Evolutionary conservation across 2,113 vertebrate genomes (phyloP), one percentile per base, ranked within the genome.

Genomic region (Podarcis raffonei): DNA sequence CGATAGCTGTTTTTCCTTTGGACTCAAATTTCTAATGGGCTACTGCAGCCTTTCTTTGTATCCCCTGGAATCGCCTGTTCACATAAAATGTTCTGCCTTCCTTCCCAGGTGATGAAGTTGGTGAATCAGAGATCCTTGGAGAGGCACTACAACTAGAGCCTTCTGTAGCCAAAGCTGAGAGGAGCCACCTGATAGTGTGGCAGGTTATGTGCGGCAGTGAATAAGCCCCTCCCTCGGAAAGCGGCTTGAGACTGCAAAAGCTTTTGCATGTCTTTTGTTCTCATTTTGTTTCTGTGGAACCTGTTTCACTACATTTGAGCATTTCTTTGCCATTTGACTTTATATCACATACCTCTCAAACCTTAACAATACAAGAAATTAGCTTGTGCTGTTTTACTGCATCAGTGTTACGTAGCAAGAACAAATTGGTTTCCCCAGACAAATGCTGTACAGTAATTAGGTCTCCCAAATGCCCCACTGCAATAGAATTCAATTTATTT

Each of bases 171-270:
- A 98, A 98, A 97, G 98, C 98, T 0, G 99, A 99, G 94, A 98
- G 98, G 92, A 99, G 99, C 97, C 99, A 99, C 96, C 97, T 99
- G 82, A 99, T 99, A 80, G 98, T 99, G 83, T 99, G 99, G 99
- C 99, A 99, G 97, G 97, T 99, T 90, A 95, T 98, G 95, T 96
- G 90, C 78, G 95, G 95, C 90, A 97, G 89, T 57, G 97, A 98
- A 93, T 99, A 97, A 99, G 86, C 81, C 86, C 84, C 25, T 6
- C 39, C 39, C 2, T 5, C 59, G 93, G 85, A 82, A 94, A 87
- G 85, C 91, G 90, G 86, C 82, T 88, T 90, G 93, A 93, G 93
- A 94, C 62, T 62, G 91, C 85, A 87, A 57, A 81, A 87, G 23
- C 94, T 96, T 96, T 93, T 97, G 98, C 97, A 97, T 98, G 97